Evolutionary conservation across 2,113 vertebrate genomes (phyloP).

Genomic region (Stomatorhinus ivindoensis): DNA sequence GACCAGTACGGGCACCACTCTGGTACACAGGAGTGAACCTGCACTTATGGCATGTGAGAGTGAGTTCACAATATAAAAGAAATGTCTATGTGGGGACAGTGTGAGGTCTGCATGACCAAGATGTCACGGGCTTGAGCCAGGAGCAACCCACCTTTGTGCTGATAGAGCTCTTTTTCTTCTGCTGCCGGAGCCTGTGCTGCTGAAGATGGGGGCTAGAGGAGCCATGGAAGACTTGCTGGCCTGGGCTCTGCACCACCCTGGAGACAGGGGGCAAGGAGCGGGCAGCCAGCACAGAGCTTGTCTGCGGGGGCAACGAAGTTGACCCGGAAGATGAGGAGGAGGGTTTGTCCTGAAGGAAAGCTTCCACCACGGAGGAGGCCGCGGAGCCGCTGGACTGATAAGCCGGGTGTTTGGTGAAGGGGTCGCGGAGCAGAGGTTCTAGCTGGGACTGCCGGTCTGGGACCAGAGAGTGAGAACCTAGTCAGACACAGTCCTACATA

Average conservation of each 20-base stretch:
- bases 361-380: conserved; percentile 84
- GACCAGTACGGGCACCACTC: no score
- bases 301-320: conserved; percentile 54
- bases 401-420: conserved; percentile 84
- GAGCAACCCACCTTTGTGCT: conserved; percentile 74
- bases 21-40: background rate
- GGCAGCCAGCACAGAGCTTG: conserved; percentile 27
- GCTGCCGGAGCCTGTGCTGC: conserved; percentile 93
- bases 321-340: conserved; percentile 39
- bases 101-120: background rate
- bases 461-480: background rate
- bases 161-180: conserved; percentile 87
- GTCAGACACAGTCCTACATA: background rate
- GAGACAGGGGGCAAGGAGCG: conserved; percentile 48
- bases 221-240: conserved; percentile 77
- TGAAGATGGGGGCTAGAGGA: conserved; percentile 85
- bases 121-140: background rate
- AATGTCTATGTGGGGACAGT: background rate
- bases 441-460: conserved; percentile 79
- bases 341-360: conserved; percentile 86
- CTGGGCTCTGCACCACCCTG: conserved; percentile 51
- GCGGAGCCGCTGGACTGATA: conserved; percentile 63
- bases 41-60: background rate
- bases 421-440: conserved; percentile 72
- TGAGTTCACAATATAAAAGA: background rate